Evolutionary conservation across 2,888 invertebrate genomes (phyloP), one percentile per base, ranked within the genome.

Genomic region (Caenorhabditis sp.): DNA sequence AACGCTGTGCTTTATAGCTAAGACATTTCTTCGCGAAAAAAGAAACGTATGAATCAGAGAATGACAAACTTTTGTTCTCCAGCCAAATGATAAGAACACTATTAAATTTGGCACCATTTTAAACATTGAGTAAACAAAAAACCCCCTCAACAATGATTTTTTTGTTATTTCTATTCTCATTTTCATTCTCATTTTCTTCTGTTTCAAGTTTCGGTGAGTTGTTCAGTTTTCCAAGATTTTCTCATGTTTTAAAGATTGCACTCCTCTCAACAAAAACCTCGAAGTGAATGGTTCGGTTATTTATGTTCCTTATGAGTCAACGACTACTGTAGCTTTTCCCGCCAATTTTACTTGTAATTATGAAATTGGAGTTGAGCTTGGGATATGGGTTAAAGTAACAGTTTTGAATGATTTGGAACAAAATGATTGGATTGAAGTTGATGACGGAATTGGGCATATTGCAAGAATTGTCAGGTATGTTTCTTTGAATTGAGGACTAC

Each of bases 311-410:
- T 36, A 66, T 24, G 54, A 66, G 37, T 37, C 59, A 23, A 23
- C 5, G 17, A 14, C 1, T 51, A 50, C 66, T 8, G 66, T 66
- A 12, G 14, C 17, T 17, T 14, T 71, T 17, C 54, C 66, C 6
- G 27, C 53, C 1, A 60, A 71, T 66, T 71, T 71, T 24, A 55
- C 53, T 37, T 71, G 71, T 36, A 63, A 14, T 53, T 71, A 71
- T 60, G n/a, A 37, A 21, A 19, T 10, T 51, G n/a, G 10, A 14
- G 17, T 36, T 1, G 10, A 17, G 3, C 19, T 55, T 14, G 27
- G 27, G 17, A 1, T 55, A 2, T 53, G 24, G 24, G 23, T 23
- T 4, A 55, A 26, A 55, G 23, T 58, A 6, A 26, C 36, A 36
- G 36, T 36, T 58, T 21, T 58, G 57, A 58, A 55, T 26, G 23